Conservation (phyloP, 2,113 vertebrate species). For the Erpornis zantholeuca region DNA sequence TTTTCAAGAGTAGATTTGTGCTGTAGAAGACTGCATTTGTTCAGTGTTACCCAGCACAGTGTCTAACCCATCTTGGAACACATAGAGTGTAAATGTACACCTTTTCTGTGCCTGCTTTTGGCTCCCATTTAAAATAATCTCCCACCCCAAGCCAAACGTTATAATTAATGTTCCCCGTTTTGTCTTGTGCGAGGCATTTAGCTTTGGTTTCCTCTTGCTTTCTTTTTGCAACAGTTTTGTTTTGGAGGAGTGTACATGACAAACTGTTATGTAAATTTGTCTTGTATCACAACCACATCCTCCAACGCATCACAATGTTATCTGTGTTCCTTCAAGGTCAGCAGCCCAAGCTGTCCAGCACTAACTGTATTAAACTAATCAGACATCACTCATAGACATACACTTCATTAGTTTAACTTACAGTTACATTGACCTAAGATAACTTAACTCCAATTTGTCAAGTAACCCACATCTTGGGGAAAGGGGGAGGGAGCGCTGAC, state of each 20-base stretch:
- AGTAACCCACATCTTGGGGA: conserved; percentile 58
- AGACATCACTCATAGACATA: conserved; percentile 63
- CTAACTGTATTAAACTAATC: conserved; percentile 70
- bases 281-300: conserved; percentile 53
- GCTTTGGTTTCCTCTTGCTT: not conserved
- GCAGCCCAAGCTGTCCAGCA: conserved; percentile 66
- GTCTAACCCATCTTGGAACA: not conserved
- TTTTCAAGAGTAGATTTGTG: not conserved
- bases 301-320: conserved; percentile 69
- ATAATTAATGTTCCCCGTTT: not conserved
- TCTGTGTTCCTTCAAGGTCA: conserved; percentile 69
- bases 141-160: not conserved
- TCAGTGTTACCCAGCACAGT: not conserved
- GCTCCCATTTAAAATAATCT: conserved; percentile 52
- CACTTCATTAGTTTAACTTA: conserved; percentile 72
- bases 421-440: conserved; percentile 68
- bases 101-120: conserved; percentile 26
- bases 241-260: conserved; percentile 60
- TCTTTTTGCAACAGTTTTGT: conserved; percentile 53
- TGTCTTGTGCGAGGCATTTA: not conserved
- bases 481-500: not conserved
- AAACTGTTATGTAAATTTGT: conserved; percentile 63
- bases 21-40: not conserved
- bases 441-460: conserved; percentile 69
- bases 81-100: not conserved